Conservation (phyloP, 2,888 invertebrate genomes). For the Norana najaformis region DNA sequence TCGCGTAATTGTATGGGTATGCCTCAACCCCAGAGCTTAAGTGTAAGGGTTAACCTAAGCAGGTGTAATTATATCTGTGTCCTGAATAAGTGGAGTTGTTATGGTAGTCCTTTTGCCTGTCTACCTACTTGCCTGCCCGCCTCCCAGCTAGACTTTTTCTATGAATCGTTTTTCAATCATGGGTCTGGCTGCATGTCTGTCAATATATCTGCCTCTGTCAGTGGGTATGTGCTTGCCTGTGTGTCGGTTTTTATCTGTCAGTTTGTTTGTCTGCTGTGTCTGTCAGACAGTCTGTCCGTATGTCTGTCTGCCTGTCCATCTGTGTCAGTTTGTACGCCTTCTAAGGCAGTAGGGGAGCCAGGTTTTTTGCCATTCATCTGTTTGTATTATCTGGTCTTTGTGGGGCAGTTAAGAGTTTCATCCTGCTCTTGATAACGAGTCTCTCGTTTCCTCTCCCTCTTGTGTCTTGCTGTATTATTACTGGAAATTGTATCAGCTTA, state of each 20-base stretch:
- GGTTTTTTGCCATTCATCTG: neutral
- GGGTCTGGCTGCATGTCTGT: neutral
- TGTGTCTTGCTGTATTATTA: neutral
- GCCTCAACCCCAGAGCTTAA: neutral
- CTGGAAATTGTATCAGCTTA: neutral
- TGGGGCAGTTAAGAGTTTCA: neutral
- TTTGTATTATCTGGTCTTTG: neutral
- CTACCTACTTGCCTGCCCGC: neutral
- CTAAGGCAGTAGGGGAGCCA: neutral
- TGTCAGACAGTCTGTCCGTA: too few relatives aligned
- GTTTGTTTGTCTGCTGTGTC: too few relatives aligned
- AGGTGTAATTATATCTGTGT: slow-evolving; percentile 7
- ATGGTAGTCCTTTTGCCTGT: neutral
- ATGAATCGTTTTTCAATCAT: neutral
- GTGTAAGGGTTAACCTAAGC: neutral
- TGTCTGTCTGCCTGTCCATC: neutral
- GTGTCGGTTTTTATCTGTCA: neutral
- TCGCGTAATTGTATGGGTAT: neutral
- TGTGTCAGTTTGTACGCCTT: too few relatives aligned
- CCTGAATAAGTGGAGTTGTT: slow-evolving; percentile 1
- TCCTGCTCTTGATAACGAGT: neutral
- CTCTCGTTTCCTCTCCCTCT: neutral
- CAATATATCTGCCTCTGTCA: neutral
- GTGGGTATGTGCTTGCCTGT: neutral
- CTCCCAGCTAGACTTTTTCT: neutral